Evolutionary conservation across 2,797 vertebrate species (phyloP).

Genomic region (Oreochromis grahami): DNA sequence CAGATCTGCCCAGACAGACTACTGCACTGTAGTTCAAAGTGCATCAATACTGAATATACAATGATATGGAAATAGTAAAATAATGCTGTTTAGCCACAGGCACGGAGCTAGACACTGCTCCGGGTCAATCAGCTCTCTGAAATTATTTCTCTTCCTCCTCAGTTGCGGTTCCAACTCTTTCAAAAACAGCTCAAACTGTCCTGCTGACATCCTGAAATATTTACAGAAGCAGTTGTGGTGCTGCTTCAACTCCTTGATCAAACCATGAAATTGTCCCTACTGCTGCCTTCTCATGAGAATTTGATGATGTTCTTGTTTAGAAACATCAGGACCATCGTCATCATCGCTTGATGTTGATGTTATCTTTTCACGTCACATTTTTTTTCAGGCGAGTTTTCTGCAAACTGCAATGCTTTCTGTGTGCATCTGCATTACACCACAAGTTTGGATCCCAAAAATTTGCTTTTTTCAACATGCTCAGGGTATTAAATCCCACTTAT

Average conservation of each 20-base stretch:
- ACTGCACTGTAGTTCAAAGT: neutral
- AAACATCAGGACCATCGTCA: neutral
- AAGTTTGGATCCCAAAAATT: neutral
- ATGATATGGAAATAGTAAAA: neutral
- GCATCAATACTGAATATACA: neutral
- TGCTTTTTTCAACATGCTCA: neutral
- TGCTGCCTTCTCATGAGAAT: neutral
- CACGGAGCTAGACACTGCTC: neutral
- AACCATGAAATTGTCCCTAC: neutral
- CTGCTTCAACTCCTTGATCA: neutral
- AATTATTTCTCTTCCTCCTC: neutral
- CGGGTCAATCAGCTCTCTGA: neutral
- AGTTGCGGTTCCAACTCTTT: neutral
- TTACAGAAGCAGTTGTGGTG: neutral
- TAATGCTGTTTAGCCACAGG: neutral
- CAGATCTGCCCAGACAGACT: neutral
- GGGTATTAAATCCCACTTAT: neutral
- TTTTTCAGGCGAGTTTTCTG: neutral
- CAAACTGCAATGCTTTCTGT: neutral
- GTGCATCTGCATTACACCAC: neutral
- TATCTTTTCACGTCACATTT: neutral
- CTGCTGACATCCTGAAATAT: neutral
- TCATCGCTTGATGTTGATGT: neutral
- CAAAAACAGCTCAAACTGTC: neutral
- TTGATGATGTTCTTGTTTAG: neutral